Base-by-base conservation (phyloP, 2,113 vertebrate species). In the Ivindomyrus marchei region DNA sequence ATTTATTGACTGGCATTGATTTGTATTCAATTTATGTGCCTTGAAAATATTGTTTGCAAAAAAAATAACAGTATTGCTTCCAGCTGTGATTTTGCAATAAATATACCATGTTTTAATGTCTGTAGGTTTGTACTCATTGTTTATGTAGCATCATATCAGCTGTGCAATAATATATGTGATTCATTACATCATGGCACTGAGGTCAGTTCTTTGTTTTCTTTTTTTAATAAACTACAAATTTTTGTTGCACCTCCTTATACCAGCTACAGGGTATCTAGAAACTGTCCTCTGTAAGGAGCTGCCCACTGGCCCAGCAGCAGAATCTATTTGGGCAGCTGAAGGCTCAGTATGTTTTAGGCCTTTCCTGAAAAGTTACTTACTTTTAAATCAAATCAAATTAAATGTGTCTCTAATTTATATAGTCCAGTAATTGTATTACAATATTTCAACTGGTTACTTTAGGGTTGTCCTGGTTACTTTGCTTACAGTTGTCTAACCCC, bases 11-110 rank as follows among this genome's bases (percentile, higher is more conserved):
- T 70, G 89, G 77, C 36, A 85, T 85, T 85, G 46, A 83, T 24
- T 42, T 49, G 46, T 88, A 80, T 88, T 90, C n/a, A 87, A 53
- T 74, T 17, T 24, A 85, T 52, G 85, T 88, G 66, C 85, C 85
- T 87, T 87, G 85, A 46, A 90, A 88, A 31, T 90, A n/a, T 85
- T 85, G 58, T 88, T 90, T 56, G 36, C 56, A 52, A 50, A 27
- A 45, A 53, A 56, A 84, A 42, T 88, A 77, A 62, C 49, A 83
- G 52, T 88, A 83, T 88, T 83, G 50, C 70, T 56, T 80, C 74
- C 36, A 80, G 31, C 17, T 47, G 50, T 58, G 66, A 53, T 50
- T 88, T 87, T 87, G 88, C 74, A 90, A 88, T 88, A 90, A 90
- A 90, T 31, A 19, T 88, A 53, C 86, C 31, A 45, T 77, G 24